Percentiles rank a stretch among this genome's conserved stretches.
Conservation (phyloP, 2,888 invertebrate genomes). For the Nephrotoma appendiculata region DNA sequence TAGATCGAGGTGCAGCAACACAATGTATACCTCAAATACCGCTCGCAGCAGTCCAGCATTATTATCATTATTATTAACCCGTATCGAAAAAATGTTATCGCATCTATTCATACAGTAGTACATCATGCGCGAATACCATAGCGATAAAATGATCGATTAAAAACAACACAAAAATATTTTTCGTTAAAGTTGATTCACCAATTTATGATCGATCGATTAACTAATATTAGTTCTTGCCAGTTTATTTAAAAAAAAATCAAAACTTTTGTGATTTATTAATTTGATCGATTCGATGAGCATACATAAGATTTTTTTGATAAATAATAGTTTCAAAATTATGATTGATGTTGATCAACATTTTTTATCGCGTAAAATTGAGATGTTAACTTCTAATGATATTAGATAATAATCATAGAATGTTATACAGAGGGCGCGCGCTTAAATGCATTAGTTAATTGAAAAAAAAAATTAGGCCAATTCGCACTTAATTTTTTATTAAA, state of each 20-base stretch:
- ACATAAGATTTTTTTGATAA: not conserved
- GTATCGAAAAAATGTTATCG: not conserved
- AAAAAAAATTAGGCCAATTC: not conserved
- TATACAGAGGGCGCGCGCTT: not conserved
- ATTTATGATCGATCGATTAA: not conserved
- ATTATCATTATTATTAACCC: not conserved
- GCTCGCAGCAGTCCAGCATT: not conserved
- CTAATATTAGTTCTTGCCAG: not conserved
- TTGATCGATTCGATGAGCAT: not conserved
- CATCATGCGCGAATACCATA: not conserved
- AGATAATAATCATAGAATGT: not conserved
- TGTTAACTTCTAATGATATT: not conserved
- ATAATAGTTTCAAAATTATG: not conserved
- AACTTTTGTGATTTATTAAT: not conserved
- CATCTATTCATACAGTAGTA: not conserved
- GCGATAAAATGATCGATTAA: not conserved
- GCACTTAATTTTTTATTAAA: not conserved
- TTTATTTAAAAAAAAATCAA: not conserved
- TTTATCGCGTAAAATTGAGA: not conserved
- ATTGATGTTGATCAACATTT: not conserved
- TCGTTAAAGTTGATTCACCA: not conserved
- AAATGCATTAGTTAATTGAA: not conserved
- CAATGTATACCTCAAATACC: not conserved
- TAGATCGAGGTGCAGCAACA: no score
- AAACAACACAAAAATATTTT: not conserved